Base-by-base conservation (phyloP, 2,888 invertebrate species). In the Cerceris rybyensis region DNA sequence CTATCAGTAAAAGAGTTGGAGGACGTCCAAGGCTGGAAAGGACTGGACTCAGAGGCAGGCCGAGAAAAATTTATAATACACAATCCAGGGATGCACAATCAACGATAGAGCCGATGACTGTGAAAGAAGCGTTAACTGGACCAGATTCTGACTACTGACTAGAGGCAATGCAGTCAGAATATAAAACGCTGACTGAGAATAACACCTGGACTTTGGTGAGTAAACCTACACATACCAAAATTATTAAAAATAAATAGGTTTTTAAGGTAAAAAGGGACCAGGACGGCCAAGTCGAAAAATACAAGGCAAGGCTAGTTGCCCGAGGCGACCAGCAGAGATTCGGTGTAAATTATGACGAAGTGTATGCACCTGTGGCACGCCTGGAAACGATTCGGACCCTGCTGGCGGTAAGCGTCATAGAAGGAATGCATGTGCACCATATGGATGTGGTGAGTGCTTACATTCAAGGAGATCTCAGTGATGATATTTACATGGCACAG, bases 11-110 rank as follows among this genome's bases (percentile, higher is more conserved):
- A 11, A 69, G 70, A 6, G 70, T 57, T 0, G 0, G 0, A 85
- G 70, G 86, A 73, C 63, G 79, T 75, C 54, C 73, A 75, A 72
- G 60, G 42, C 69, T 77, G 72, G 42, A 83, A 88, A 91, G 85
- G 88, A 90, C 64, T 92, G 93, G 88, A 92, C 92, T 88, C 90
- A 89, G 28, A 88, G 91, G 80, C 92, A 92, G 88, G 64, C 78
- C 81, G n/a, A 46, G 60, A 41, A 73, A 76, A 68, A 6, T 68
- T n/a, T 69, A 69, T 13, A 28, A 28, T 28, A 28, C 28, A 28
- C 2, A 28, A 28, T 4, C 28, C 1, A 28, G 13, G 66, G 57
- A 68, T 49, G 5, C 50, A 50, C 9, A 14, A 7, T 7, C 14
- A 1, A 28, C 7, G 11, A 8, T 11, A 43, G 59, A 61, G n/a